Conservation (phyloP, 2,888 invertebrate species). For the Caenorhabditis sp. region DNA sequence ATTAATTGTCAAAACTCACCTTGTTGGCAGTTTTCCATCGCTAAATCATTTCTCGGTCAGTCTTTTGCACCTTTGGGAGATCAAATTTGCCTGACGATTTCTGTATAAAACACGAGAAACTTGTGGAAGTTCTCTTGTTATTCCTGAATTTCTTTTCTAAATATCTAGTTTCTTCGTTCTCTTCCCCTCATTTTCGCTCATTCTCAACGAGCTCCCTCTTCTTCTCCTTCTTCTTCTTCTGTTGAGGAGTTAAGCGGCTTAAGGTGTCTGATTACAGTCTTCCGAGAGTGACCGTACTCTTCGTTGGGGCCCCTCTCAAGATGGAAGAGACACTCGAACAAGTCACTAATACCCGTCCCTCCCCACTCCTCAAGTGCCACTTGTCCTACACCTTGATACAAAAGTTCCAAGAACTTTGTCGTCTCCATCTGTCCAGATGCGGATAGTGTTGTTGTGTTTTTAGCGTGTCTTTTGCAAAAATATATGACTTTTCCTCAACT, state of each 20-base stretch:
- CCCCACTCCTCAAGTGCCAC: conserved; percentile 46
- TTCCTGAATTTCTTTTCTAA: not conserved
- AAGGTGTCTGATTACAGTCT: conserved; percentile 58
- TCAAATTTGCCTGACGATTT: no score
- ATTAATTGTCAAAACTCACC: conserved; percentile 41
- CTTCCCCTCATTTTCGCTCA: not conserved
- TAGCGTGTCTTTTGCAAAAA: no score
- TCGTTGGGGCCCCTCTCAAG: conserved; percentile 16
- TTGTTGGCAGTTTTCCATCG: not conserved
- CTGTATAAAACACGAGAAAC: no score
- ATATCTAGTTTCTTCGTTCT: not conserved
- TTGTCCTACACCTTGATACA: conserved; percentile 64
- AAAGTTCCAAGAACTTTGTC: conserved; percentile 45
- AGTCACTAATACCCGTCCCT: conserved; percentile 55
- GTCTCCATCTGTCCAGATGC: not conserved
- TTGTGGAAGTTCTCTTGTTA: not conserved
- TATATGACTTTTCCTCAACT: no score
- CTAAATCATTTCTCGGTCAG: not conserved
- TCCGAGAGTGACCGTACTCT: conserved; percentile 45
- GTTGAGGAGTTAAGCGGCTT: not conserved
- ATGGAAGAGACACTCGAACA: conserved; percentile 49
- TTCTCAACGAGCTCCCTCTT: no score
- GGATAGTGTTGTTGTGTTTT: conserved; percentile 25
- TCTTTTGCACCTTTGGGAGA: no score
- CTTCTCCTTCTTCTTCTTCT: not conserved